Percentiles rank a stretch among this genome's conserved stretches.
Conservation (phyloP, 1,140 invertebrate species). For the Scaptomyza graminum region DNA sequence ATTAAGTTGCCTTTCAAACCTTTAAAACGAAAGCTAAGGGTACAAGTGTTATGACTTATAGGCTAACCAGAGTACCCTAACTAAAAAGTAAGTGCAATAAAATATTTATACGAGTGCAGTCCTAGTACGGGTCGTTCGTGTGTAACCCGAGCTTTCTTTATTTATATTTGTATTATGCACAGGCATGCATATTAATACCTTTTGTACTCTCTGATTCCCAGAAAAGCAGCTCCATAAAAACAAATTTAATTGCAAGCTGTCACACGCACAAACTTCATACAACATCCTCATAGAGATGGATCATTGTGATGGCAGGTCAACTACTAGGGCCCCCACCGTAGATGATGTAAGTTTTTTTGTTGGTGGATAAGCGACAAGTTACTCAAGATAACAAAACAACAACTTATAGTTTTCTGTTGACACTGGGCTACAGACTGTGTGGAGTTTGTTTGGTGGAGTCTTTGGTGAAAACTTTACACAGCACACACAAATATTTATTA, state of each 20-base stretch:
- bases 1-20: too few species aligned
- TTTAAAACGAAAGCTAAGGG: not conserved
- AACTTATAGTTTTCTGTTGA: conserved; percentile 51
- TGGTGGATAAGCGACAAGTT: conserved; percentile 51
- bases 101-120: conserved; percentile 54
- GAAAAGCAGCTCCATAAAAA: conserved; percentile 74
- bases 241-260: conserved; percentile 81
- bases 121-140: conserved; percentile 65
- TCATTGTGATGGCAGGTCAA: conserved; percentile 28
- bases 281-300: conserved; percentile 16
- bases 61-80: conserved; percentile 1
- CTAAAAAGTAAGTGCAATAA: conserved; percentile 40
- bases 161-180: conserved; percentile 76
- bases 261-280: conserved; percentile 49
- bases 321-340: conserved; percentile 31
- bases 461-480: conserved; percentile 69
- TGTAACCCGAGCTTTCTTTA: conserved; percentile 76
- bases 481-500: conserved; percentile 76
- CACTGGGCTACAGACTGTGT: conserved; percentile 36
- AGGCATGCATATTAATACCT: conserved; percentile 77
- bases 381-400: conserved; percentile 12
- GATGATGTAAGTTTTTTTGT: conserved; percentile 69
- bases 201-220: conserved; percentile 61
- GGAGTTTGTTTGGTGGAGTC: not conserved
- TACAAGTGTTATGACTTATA: conserved; percentile 13